A percentile compares a stretch with the other conserved stretches of the same genome.
Conservation (phyloP, 2,797 vertebrate species). For the Ctenopoma multispine region DNA sequence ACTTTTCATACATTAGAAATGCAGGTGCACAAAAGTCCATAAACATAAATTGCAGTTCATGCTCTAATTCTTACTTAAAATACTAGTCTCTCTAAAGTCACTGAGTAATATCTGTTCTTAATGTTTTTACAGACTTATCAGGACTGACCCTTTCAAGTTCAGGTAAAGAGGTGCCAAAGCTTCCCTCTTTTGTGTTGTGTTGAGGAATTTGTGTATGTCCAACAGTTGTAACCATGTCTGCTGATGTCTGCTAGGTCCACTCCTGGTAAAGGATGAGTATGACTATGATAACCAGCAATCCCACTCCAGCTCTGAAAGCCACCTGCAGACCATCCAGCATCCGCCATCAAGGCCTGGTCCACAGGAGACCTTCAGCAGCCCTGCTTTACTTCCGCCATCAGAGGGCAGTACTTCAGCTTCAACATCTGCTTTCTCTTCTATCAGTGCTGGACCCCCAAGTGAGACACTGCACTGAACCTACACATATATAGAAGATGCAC, state of each 20-base stretch:
- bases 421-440: constrained; percentile 90
- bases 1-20: not conserved
- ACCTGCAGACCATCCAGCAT: constrained; percentile 95
- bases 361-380: constrained; percentile 87
- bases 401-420: constrained; percentile 89
- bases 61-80: not conserved
- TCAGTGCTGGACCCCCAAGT: constrained; percentile 95
- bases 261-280: constrained; percentile 96
- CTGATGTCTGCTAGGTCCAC: constrained; percentile 82
- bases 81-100: not conserved
- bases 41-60: not conserved
- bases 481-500: not conserved
- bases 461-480: constrained; percentile 55
- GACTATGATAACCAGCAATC: constrained; percentile 93
- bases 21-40: not conserved
- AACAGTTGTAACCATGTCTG: constrained; percentile 21
- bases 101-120: constrained; percentile 14
- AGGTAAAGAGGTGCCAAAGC: constrained; percentile 80
- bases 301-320: constrained; percentile 88
- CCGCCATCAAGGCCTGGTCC: constrained; percentile 88
- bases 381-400: constrained; percentile 87
- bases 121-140: constrained; percentile 89
- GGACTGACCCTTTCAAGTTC: constrained; percentile 93
- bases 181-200: not conserved
- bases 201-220: not conserved